These are phyloP conservation scores for Pangasius mekongensis DNA, from an alignment of 2,797 vertebrate genomes.

Conservation along the genomic window DNA sequence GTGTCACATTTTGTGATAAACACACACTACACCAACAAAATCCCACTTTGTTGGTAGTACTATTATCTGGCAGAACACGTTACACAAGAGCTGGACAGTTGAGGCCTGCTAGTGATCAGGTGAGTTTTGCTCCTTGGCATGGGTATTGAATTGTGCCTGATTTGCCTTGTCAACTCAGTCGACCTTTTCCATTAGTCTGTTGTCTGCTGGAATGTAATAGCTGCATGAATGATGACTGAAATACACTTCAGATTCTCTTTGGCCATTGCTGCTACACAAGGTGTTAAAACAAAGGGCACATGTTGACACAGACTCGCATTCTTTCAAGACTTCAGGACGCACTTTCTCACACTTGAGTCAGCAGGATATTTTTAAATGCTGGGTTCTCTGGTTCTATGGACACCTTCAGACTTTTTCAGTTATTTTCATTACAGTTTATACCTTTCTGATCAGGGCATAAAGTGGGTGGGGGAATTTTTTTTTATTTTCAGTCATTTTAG, in stretches of 20 bases:
- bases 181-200: constrained; percentile 21
- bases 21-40: constrained; percentile 19
- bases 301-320: background rate
- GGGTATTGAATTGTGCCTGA: constrained; percentile 23
- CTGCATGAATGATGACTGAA: constrained; percentile 16
- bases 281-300: constrained; percentile 4
- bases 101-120: constrained; percentile 48
- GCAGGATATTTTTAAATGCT: background rate
- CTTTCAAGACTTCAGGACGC: background rate
- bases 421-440: background rate
- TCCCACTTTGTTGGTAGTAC: constrained; percentile 19
- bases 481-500: background rate
- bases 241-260: constrained; percentile 5
- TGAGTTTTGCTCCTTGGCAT: constrained; percentile 47
- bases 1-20: constrained; percentile 21
- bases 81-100: constrained; percentile 37
- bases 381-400: background rate
- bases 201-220: constrained; percentile 19
- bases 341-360: constrained; percentile 1
- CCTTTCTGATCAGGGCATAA: background rate
- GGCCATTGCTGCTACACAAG: background rate
- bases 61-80: constrained; percentile 25
- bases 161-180: constrained; percentile 9
- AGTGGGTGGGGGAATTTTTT: no score
- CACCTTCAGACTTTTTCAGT: background rate